These are phyloP conservation scores for Tridacna gigas DNA, from an alignment of 2,888 invertebrate genomes.

Conservation along the genomic window DNA sequence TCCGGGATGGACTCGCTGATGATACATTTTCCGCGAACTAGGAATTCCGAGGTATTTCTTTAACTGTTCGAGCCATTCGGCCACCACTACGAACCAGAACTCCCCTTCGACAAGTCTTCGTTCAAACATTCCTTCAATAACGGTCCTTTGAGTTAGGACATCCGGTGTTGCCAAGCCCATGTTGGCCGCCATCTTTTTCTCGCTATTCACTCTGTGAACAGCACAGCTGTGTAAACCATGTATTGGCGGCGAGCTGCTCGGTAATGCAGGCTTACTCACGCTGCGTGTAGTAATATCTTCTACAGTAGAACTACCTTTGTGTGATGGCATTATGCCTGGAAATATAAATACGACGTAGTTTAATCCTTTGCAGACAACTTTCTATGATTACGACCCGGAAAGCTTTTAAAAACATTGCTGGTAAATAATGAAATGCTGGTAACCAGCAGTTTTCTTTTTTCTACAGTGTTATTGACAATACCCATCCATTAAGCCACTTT, in stretches of 20 bases:
- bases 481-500: too few species aligned
- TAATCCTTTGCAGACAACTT: neutral
- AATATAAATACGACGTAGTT: neutral
- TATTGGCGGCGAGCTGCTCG: conserved; percentile 12
- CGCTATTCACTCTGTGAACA: conserved; percentile 52
- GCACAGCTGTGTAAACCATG: conserved; percentile 26
- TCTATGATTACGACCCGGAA: neutral
- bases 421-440: neutral
- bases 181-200: conserved; percentile 57
- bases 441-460: neutral
- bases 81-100: conserved; percentile 81
- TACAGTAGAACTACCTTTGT: conserved; percentile 4
- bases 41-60: conserved; percentile 79
- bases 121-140: conserved; percentile 78
- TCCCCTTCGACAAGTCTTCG: conserved; percentile 78
- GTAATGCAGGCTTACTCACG: neutral
- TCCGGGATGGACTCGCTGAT: conserved; percentile 78
- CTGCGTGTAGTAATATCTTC: conserved; percentile 1
- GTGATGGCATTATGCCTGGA: conserved; percentile 26
- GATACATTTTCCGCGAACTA: conserved; percentile 77
- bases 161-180: conserved; percentile 70
- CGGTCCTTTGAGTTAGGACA: conserved; percentile 75
- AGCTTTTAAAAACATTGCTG: neutral
- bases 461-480: neutral
- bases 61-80: conserved; percentile 81